A percentile compares a stretch with the other conserved stretches of the same genome.
phyloP scores from a whole-genome alignment of 2,113 vertebrate species.

The Maccullochella peelii region DNA sequence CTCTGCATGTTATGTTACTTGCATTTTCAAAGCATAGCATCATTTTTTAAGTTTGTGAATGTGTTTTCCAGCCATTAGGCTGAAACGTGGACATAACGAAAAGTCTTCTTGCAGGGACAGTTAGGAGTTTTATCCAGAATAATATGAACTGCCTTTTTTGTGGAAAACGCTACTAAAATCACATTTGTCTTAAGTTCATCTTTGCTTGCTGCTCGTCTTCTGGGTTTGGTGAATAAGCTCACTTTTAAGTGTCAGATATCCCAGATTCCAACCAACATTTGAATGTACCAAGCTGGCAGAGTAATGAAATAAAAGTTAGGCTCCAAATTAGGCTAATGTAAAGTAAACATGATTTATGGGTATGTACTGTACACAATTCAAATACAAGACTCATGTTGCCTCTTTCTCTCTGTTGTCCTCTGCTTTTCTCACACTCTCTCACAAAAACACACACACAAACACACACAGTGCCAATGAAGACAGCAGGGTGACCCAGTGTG shows the following conservation, averaged over 20 bases:
- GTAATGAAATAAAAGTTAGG: not conserved
- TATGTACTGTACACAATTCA: not conserved
- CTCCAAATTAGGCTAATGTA: not conserved
- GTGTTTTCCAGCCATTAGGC: no score
- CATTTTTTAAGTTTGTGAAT: no score
- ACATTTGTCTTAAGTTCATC: not conserved
- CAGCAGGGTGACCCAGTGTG: slow-evolving; percentile 65
- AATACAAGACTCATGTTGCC: not conserved
- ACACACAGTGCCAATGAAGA: slow-evolving; percentile 6
- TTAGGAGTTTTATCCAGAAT: no score
- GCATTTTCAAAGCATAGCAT: no score
- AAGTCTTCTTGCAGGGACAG: no score
- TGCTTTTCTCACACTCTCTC: slow-evolving; percentile 18
- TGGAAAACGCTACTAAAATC: not conserved
- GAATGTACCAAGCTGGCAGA: not conserved
- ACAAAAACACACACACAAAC: slow-evolving; percentile 11
- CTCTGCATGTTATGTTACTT: no score
- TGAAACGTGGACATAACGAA: no score
- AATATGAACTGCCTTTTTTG: not conserved
- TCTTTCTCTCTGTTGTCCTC: slow-evolving; percentile 13
- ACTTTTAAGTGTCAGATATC: not conserved
- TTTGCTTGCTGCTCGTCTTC: not conserved
- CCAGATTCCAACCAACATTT: not conserved
- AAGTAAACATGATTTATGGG: not conserved
- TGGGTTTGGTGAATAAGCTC: not conserved